Evolutionary conservation across 2,113 vertebrate genomes (phyloP).

Genomic region (Gobio gobio): DNA sequence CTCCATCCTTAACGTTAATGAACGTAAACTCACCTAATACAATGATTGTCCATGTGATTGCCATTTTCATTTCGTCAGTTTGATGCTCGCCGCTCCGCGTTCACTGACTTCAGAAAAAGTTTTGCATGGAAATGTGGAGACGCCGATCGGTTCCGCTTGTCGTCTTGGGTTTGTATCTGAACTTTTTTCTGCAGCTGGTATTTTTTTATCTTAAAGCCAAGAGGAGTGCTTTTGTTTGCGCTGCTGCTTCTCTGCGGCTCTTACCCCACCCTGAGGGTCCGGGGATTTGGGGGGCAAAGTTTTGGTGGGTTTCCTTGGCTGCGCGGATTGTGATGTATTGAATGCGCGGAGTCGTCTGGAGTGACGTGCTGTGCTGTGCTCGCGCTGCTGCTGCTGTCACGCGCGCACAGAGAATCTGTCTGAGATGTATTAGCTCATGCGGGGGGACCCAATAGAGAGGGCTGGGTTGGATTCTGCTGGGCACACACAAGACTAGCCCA

Average conservation of each 20-base stretch:
- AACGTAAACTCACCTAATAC: constrained; percentile 68
- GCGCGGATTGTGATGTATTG: constrained; percentile 53
- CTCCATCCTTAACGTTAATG: background rate
- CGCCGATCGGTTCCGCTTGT: constrained; percentile 60
- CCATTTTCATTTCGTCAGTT: constrained; percentile 58
- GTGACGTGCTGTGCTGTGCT: constrained; percentile 49
- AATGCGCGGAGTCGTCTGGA: constrained; percentile 23
- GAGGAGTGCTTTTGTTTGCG: constrained; percentile 75
- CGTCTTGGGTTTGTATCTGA: constrained; percentile 61
- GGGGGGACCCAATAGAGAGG: background rate
- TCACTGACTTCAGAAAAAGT: constrained; percentile 7
- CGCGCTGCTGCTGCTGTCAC: constrained; percentile 29
- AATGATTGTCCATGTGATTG: constrained; percentile 63
- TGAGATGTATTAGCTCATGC: constrained; percentile 2
- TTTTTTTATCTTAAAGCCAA: constrained; percentile 64
- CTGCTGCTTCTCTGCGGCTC: constrained; percentile 39
- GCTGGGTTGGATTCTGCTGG: background rate
- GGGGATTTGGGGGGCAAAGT: constrained; percentile 64
- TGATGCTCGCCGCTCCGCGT: background rate
- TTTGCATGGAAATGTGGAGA: constrained; percentile 24
- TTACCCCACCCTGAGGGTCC: constrained; percentile 51
- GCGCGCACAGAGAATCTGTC: background rate
- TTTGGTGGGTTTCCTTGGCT: constrained; percentile 74
- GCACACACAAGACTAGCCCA: background rate
- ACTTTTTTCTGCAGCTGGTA: constrained; percentile 45